Conservation (phyloP, 2,888 invertebrate species). For the Catocala nupta region DNA sequence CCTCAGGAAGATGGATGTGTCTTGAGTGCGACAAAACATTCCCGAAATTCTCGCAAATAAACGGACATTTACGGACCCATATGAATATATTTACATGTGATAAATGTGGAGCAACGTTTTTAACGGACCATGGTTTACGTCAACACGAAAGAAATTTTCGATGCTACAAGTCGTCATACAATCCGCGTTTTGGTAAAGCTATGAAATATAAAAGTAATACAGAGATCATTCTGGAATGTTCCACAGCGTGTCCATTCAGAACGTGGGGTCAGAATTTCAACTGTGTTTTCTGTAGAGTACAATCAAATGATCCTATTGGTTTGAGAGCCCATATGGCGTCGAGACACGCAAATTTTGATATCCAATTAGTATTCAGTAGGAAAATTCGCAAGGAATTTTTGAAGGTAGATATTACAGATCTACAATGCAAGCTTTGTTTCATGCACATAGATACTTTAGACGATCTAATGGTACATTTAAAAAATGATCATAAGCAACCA, state of each 20-base stretch:
- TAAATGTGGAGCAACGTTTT: constrained; percentile 79
- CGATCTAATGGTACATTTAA: constrained; percentile 74
- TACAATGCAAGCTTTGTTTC: constrained; percentile 81
- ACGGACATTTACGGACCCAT: constrained; percentile 77
- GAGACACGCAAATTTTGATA: constrained; percentile 77
- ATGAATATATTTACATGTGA: constrained; percentile 81
- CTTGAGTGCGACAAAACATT: constrained; percentile 79
- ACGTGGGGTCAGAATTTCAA: constrained; percentile 84
- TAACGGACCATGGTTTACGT: constrained; percentile 76
- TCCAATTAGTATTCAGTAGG: constrained; percentile 77
- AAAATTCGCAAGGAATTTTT: constrained; percentile 79
- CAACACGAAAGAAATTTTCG: constrained; percentile 81
- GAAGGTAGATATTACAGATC: constrained; percentile 80
- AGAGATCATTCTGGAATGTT: constrained; percentile 80
- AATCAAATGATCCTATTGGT: constrained; percentile 80
- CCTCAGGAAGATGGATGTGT: constrained; percentile 77
- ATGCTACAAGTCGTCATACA: constrained; percentile 79
- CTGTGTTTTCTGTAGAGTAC: constrained; percentile 79
- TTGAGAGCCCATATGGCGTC: constrained; percentile 78
- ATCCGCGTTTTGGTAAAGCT: constrained; percentile 78
- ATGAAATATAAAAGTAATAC: constrained; percentile 79
- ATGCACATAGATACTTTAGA: constrained; percentile 75
- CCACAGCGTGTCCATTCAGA: constrained; percentile 79
- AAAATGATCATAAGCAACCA: constrained; percentile 80
- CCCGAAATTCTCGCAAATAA: constrained; percentile 78